Evolutionary conservation across 2,797 vertebrate genomes (phyloP), one percentile per base, ranked within the genome.

Genomic region (Taeniopygia guttata): DNA sequence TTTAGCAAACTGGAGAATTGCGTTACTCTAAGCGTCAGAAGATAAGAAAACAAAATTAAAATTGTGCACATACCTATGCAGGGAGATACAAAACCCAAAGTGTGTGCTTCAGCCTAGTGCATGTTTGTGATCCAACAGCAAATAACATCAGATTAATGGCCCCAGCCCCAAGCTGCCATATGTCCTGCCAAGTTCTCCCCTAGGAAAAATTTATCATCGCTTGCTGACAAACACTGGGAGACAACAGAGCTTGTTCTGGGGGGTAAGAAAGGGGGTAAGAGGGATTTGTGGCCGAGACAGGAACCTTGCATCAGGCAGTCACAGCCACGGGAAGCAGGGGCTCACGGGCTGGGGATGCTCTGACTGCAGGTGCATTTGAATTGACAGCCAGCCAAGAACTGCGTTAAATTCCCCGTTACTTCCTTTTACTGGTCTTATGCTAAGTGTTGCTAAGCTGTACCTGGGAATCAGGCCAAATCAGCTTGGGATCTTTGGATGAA

Each of bases 391-490:
- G 93, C 90, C 92, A 94, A 87, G 81, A 95, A 83, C 68, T 4
- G 49, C 0, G 1, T 72, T 72, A 96, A 93, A 89, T 87, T 95
- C 89, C 75, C 51, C 0, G 2, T 85, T 80, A 93, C 86, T 95
- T 95, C 90, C 81, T 94, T 92, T 85, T 80, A 58, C 75, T 83
- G 89, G 72, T 94, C 89, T 93, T 92, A 72, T 64, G 72, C 81
- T 87, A 82, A 95, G 67, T 95, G 92, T 90, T 90, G 70, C 88
- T 95, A 94, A 93, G 90, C 88, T 91, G 64, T 95, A 91, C 81
- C 87, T 93, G 90, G 92, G 95, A 96, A 90, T 34, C 12, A 6
- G 62, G 92, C 93, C 92, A 94, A 96, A 94, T 95, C 94, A 92
- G 82, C 82, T 94, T 96, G 91, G 59, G 69, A 92, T 94, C 89